A percentile compares a stretch with the other conserved stretches of the same genome.
Evolutionary conservation across 2,888 invertebrate genomes (phyloP).

Genomic region (Eueremaeus valkanovi): DNA sequence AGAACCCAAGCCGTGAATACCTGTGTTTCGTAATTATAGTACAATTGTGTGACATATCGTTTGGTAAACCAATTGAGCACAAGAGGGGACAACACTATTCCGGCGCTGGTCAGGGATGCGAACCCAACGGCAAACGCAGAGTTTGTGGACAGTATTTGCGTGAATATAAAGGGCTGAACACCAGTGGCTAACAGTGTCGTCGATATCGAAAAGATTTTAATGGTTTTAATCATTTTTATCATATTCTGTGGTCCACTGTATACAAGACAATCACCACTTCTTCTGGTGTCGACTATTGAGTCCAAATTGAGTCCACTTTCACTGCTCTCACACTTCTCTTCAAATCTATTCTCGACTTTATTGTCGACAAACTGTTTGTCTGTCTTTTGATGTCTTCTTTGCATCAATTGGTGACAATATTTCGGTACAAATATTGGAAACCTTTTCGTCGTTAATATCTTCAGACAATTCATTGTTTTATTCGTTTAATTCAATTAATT

Average conservation of each 20-base stretch:
- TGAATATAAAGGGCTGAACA: slow-evolving; percentile 37
- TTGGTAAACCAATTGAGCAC: slow-evolving; percentile 39
- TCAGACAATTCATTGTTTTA: not conserved
- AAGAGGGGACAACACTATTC: slow-evolving; percentile 37
- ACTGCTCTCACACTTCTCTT: not conserved
- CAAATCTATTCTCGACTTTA: not conserved
- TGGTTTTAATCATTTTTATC: slow-evolving; percentile 37
- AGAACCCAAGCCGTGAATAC: slow-evolving; percentile 37
- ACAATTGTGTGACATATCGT: slow-evolving; percentile 41
- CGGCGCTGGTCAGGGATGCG: slow-evolving; percentile 18
- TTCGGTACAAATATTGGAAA: not conserved
- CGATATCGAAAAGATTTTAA: slow-evolving; percentile 37
- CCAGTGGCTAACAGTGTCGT: slow-evolving; percentile 35
- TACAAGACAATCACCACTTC: not conserved
- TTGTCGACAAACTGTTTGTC: not conserved
- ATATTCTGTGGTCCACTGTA: slow-evolving; percentile 35
- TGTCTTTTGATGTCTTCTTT: not conserved
- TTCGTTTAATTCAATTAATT: not conserved
- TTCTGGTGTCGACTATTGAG: not conserved
- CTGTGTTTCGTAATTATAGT: slow-evolving; percentile 30
- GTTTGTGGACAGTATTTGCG: slow-evolving; percentile 4
- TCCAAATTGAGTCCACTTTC: not conserved
- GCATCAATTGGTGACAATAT: not conserved
- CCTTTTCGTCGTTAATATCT: not conserved
- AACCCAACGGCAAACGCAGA: slow-evolving; percentile 37